Conservation (phyloP, 2,113 vertebrate genomes). For the Phyllostomus discolor region DNA sequence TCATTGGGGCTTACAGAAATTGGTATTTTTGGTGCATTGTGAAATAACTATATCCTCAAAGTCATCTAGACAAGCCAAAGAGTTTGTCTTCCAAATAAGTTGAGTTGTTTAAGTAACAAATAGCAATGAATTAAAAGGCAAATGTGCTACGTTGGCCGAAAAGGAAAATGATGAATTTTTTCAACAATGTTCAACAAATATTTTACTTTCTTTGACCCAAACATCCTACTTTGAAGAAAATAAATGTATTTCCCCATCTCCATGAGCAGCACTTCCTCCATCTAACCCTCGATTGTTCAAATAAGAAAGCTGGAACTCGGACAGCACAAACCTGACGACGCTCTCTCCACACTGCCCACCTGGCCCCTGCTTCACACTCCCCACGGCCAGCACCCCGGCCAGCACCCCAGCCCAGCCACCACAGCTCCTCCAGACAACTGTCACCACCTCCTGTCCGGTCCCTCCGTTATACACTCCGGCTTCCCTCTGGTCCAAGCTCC, state of each 20-base stretch:
- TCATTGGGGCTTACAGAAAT: neutral
- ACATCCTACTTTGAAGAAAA: neutral
- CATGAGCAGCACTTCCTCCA: neutral
- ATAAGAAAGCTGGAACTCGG: neutral
- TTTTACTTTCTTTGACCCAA: neutral
- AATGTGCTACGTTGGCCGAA: neutral
- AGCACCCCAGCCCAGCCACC: too few relatives aligned
- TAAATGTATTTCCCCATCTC: neutral
- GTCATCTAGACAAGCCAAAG: neutral
- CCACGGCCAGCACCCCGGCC: neutral
- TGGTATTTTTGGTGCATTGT: neutral
- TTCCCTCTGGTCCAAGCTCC: neutral
- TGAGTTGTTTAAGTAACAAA: neutral
- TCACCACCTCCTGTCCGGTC: neutral
- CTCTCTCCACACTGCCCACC: neutral
- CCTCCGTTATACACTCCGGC: neutral
- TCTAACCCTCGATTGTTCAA: neutral
- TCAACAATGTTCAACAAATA: neutral
- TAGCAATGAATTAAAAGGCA: neutral
- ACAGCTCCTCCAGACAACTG: neutral
- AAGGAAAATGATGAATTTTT: neutral
- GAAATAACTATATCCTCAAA: neutral
- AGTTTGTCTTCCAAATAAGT: neutral
- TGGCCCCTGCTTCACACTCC: neutral
- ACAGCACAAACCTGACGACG: neutral